These are phyloP conservation scores for Grallaria varia DNA, from an alignment of 2,113 vertebrate genomes.

Conservation along the genomic window DNA sequence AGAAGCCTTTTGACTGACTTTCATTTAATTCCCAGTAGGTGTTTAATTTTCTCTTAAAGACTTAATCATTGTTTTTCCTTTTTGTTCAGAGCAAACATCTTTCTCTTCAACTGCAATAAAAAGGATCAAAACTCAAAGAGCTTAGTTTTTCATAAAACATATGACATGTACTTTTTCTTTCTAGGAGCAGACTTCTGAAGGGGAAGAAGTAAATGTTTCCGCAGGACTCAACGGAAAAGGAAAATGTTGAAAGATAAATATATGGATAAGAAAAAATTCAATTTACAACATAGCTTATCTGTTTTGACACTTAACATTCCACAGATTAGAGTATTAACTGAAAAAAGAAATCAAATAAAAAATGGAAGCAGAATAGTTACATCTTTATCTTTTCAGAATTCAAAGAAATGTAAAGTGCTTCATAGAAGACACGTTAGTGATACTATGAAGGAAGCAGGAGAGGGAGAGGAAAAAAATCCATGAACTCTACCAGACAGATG, in stretches of 20 bases:
- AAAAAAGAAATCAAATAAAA: background rate
- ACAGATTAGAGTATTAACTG: background rate
- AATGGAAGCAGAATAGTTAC: background rate
- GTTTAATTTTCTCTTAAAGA: conserved; percentile 28
- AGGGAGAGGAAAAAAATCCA: fast-evolving
- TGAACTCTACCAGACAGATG: background rate
- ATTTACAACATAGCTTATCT: conserved; percentile 1
- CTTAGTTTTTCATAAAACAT: background rate
- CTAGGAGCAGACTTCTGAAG: background rate
- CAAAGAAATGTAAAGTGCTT: background rate
- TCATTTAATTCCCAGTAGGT: conserved; percentile 33
- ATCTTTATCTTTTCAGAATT: background rate
- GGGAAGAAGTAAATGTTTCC: background rate
- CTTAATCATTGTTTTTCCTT: conserved; percentile 19
- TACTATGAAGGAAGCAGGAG: background rate
- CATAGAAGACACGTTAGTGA: background rate
- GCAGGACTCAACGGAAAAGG: background rate
- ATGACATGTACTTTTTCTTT: background rate
- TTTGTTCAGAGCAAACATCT: conserved; percentile 8
- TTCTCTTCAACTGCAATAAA: conserved; percentile 9
- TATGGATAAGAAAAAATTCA: conserved; percentile 11
- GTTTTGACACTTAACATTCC: background rate
- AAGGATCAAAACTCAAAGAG: background rate
- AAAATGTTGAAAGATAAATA: background rate
- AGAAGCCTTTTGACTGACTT: background rate